Percentiles rank a stretch among this genome's conserved stretches.
phyloP scores from a whole-genome alignment of 2,888 invertebrate species.

The Pterostichus madidus region DNA sequence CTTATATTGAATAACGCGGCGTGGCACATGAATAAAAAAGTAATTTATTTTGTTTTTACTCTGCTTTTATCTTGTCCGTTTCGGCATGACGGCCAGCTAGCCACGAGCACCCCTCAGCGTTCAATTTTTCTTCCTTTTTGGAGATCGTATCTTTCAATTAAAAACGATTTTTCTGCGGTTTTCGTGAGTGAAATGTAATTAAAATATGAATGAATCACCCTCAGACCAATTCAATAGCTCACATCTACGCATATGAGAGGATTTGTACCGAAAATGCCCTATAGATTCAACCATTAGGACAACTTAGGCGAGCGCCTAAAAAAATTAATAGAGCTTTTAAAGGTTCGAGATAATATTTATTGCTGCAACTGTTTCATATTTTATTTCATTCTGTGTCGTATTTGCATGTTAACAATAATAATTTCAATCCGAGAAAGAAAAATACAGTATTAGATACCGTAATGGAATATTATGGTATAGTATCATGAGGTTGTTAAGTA shows the following conservation, averaged over 20 bases:
- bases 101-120: conserved; percentile 36
- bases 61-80: conserved; percentile 64
- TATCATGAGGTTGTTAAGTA: too few species aligned
- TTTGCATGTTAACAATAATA: too few species aligned
- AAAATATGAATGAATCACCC: conserved; percentile 61
- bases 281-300: too few species aligned
- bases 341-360: too few species aligned
- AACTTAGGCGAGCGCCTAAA: too few species aligned
- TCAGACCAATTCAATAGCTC: conserved; percentile 3
- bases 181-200: conserved; percentile 65
- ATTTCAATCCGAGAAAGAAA: too few species aligned
- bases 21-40: conserved; percentile 63
- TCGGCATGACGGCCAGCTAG: conserved; percentile 48
- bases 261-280: not conserved
- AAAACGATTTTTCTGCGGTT: conserved; percentile 64
- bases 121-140: conserved; percentile 62
- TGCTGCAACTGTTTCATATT: too few species aligned
- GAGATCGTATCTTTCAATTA: conserved; percentile 64
- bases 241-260: not conserved
- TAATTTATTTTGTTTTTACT: conserved; percentile 64
- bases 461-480: too few species aligned
- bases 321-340: too few species aligned
- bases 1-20: conserved; percentile 61
- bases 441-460: too few species aligned
- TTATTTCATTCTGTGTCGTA: too few species aligned